Evolutionary conservation across 35 echinoderm and acorn worm species (phyloP), one percentile per base, ranked within the genome.

Genomic region (Strongylocentrotus purpuratus): DNA sequence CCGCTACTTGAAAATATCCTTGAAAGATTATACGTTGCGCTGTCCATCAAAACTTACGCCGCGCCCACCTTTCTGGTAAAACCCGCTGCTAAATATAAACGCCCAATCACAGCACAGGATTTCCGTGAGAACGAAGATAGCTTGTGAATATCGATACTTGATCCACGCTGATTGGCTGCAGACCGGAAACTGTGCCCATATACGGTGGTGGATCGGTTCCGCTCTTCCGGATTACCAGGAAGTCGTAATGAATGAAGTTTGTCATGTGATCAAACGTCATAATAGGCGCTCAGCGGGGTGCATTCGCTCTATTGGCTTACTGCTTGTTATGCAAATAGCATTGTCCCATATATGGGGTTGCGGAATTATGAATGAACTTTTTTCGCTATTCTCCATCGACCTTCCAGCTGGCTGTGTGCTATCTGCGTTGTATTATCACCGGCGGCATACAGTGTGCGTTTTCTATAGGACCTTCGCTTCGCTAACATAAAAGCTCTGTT

Each of bases 141-240:
- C 5, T 18, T 5, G 41, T 89, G 87, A 45, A 45, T 89, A 89
- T 45, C 33, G 32, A 33, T 45, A 25, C 13, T 13, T 89, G 15
- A 17, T 45, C 32, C 45, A 0, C 25, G 87, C 33, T 89, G 87
- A 89, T 89, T 89, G 87, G 87, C 87, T 89, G 45, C 33, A 2
- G 33, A 89, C 87, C 87, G 87, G 87, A 89, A 89, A 31, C n/a
- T 11, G 4, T 58, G 47, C 45, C 91, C 91, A 93, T 46, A 93
- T 93, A 93, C 48, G 91, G 91, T 31, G 41, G n/a, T 33, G 17
- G 25, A 32, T 20, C 91, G 91, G 45, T 93, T 93, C 91, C 91
- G 91, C 91, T 47, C 91, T 93, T 93, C 91, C 91, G 91, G 91
- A 47, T 93, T 93, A 93, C 91, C 91, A 93, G 91, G 91, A 93